Base-by-base conservation (phyloP, 1,140 invertebrate genomes). In the Macrotrachela quadricornifera region DNA sequence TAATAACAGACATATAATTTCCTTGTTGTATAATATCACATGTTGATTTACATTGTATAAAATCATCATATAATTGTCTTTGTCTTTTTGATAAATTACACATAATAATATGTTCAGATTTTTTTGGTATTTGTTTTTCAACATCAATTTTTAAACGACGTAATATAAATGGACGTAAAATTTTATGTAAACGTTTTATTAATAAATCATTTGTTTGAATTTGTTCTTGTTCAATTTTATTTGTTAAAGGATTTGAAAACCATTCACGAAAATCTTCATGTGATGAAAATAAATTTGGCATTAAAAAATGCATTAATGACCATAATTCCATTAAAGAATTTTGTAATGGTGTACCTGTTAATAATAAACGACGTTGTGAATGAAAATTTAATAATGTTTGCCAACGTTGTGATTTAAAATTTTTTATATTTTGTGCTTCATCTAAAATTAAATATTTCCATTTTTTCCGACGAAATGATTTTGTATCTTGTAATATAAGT, bases 341-440 rank as follows among this genome's bases (percentile, higher is more conserved):
- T 73, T 99, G 94, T 54, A 99, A 75, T 30, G 94, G 94, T 38
- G 94, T 99, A 57, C 94, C 94, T 45, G 94, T 99, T 57, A 99
- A 72, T 46, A 99, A 72, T 42, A 99, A 72, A 44, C 94, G 78
- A 57, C 87, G 83, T 67, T 92, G 83, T 10, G 86, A 88, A 63
- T 90, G 82, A 69, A 99, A 95, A 68, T 96, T 96, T 10, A 99
- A 72, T 49, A 99, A 69, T 60, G 91, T 76, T 69, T 97, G 92
- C 94, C 94, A 99, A 47, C 94, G 73, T 66, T 97, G 92, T 13
- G 87, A 94, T 71, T 97, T 96, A 65, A 96, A 99, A 72, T 99
- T 99, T 73, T 99, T 99, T 52, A 99, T 99, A 66, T 99, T 96
- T 64, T 99, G 94, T 17, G 94, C 94, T 62, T 99, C 94, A 69